Base-by-base conservation (phyloP, 2,888 invertebrate genomes). In the Andrena trimmerana region DNA sequence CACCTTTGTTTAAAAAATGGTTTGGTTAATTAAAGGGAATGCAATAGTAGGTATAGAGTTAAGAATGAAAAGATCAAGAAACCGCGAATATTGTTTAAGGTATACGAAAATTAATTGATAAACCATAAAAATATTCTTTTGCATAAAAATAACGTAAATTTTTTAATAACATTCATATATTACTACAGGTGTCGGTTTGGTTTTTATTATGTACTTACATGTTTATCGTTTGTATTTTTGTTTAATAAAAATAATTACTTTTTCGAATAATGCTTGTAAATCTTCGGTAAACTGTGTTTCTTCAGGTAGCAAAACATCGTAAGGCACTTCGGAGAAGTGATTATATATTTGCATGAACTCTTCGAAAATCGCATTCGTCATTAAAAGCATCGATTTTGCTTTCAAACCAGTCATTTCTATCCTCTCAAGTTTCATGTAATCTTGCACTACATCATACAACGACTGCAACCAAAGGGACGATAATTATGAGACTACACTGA, bases 371-470 rank as follows among this genome's bases (percentile, higher is more conserved):
- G 93, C 91, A 13, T 90, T 90, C 2, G 96, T 94, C 79, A 95
- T 95, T 0, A 94, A 92, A 72, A 95, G 95, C 16, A 97, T 94
- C 29, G 94, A 95, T 86, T 96, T 96, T 0, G 97, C 97, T 78
- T 96, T 95, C 7, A 96, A 91, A 0, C 97, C 97, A 59, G 97
- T 96, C 75, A 97, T 95, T 91, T 97, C 97, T 0, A 98, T 96
- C 92, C 97, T 98, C 93, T 99, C 99, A 81, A 99, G 94, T 92
- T 98, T 98, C 62, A 96, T 94, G 93, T 98, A 98, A 92, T 99
- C 98, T 2, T 96, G 95, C 0, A 97, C 97, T 0, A 97, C 96
- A 59, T 96, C 96, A 85, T 98, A 96, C 84, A 99, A 95, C 2
- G 95, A 94, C 94, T 97, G 95, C 0, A 29, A 54, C 8, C 16